A percentile compares a stretch with the other conserved stretches of the same genome.
Conservation (phyloP, 1,140 invertebrate species). For the Mizuhopecten yessoensis region DNA sequence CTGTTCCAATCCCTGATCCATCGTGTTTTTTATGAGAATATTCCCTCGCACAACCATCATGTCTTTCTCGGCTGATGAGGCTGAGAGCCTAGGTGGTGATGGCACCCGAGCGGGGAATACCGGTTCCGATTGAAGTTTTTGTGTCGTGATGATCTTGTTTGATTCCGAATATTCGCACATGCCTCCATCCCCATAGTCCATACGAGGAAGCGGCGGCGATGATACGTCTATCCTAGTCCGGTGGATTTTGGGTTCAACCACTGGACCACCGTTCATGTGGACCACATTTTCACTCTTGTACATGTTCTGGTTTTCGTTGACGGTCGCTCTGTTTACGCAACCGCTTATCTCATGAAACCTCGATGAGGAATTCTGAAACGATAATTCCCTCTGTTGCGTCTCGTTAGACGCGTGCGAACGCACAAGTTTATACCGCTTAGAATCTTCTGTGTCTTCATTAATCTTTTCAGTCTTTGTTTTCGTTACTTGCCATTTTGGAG, state of each 20-base stretch:
- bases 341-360: neutral
- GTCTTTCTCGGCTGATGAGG: slow-evolving; percentile 54
- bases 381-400: neutral
- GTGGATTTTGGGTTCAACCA: neutral
- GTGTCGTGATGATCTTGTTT: neutral
- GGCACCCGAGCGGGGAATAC: neutral
- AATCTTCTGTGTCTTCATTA: slow-evolving; percentile 51
- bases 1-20: slow-evolving; percentile 71
- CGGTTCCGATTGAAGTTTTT: neutral
- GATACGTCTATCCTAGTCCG: slow-evolving; percentile 2
- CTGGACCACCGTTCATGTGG: neutral
- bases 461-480: slow-evolving; percentile 48
- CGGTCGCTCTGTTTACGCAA: slow-evolving; percentile 44
- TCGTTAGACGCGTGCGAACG: slow-evolving; percentile 46
- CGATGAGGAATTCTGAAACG: neutral
- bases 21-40: slow-evolving; percentile 75
- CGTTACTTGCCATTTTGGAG: slow-evolving; percentile 62
- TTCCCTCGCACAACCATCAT: slow-evolving; percentile 74
- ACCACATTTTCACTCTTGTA: neutral
- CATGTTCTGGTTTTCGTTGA: slow-evolving; percentile 41
- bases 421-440: slow-evolving; percentile 51
- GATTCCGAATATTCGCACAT: neutral
- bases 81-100: neutral
- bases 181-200: neutral
- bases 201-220: neutral